A percentile compares a stretch with the other conserved stretches of the same genome.
Conservation (phyloP, 2,797 vertebrate genomes). For the Champsocephalus esox region DNA sequence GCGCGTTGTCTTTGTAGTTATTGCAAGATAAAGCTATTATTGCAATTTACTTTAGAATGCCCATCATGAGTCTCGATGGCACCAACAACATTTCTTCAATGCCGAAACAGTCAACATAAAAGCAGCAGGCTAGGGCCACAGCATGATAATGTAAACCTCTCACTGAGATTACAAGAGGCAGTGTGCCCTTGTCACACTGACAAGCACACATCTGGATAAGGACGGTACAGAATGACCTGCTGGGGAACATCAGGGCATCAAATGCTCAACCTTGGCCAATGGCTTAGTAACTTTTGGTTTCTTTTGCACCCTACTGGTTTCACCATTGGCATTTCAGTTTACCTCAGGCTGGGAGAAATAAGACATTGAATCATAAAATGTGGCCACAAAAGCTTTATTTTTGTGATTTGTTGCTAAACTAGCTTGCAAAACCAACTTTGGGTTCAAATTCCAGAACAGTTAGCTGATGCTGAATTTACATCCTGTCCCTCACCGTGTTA, state of each 20-base stretch:
- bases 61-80: background rate
- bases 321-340: slow-evolving; percentile 14
- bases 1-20: background rate
- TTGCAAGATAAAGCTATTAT: background rate
- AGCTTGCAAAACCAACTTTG: slow-evolving; percentile 19
- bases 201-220: slow-evolving; percentile 27
- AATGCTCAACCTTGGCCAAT: slow-evolving; percentile 50
- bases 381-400: slow-evolving; percentile 6
- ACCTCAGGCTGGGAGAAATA: slow-evolving; percentile 5
- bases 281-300: slow-evolving; percentile 38
- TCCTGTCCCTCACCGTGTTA: slow-evolving; percentile 11
- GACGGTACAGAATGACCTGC: slow-evolving; percentile 52
- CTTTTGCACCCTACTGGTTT: slow-evolving; percentile 31
- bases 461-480: slow-evolving; percentile 39
- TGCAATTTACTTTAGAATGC: background rate
- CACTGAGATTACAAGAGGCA: slow-evolving; percentile 24
- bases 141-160: slow-evolving; percentile 23
- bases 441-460: slow-evolving; percentile 36
- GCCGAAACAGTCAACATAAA: slow-evolving; percentile 1
- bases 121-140: background rate
- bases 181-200: slow-evolving; percentile 18
- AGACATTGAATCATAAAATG: slow-evolving; percentile 23
- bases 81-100: background rate
- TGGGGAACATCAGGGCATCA: slow-evolving; percentile 38
- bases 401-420: slow-evolving; percentile 20